Percentiles rank a stretch among this genome's conserved stretches.
These are phyloP conservation scores for Actinostola sp. DNA, from an alignment of 92 coral and sea anemone species.

Conservation along the genomic window DNA sequence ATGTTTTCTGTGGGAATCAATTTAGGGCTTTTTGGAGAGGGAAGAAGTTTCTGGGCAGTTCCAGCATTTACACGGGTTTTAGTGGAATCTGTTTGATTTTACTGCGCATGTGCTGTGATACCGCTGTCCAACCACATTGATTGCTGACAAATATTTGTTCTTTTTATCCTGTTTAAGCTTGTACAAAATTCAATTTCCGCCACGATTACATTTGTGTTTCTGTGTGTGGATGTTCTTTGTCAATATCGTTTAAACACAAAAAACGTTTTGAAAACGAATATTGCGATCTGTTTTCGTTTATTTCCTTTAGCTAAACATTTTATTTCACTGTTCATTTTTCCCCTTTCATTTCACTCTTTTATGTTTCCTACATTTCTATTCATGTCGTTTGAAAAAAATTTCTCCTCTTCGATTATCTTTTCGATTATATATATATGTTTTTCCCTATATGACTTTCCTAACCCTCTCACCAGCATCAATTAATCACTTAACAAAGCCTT, in stretches of 20 bases:
- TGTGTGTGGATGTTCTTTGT: neutral
- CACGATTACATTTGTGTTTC: constrained; percentile 6
- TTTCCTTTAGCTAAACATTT: neutral
- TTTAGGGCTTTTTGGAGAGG: too few species aligned
- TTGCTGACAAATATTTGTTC: constrained; percentile 8
- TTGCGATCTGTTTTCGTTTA: neutral
- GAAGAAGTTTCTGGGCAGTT: too few species aligned
- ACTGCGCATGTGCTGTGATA: neutral
- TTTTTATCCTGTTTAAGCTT: constrained; percentile 22
- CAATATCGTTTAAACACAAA: neutral
- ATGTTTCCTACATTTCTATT: neutral
- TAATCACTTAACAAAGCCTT: constrained; percentile 6
- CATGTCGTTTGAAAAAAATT: neutral
- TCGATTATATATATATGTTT: neutral
- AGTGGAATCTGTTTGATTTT: neutral
- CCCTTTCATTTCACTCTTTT: neutral
- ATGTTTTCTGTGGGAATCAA: too few species aligned
- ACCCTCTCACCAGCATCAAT: neutral
- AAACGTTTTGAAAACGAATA: neutral
- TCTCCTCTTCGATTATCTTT: neutral
- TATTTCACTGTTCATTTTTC: neutral
- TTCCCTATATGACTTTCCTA: neutral
- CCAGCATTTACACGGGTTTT: too few species aligned
- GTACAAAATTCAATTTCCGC: constrained; percentile 11
- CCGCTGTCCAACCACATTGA: constrained; percentile 9